A percentile compares a stretch with the other conserved stretches of the same genome.
Conservation (phyloP, 2,888 invertebrate genomes). For the Plutella xylostella region DNA sequence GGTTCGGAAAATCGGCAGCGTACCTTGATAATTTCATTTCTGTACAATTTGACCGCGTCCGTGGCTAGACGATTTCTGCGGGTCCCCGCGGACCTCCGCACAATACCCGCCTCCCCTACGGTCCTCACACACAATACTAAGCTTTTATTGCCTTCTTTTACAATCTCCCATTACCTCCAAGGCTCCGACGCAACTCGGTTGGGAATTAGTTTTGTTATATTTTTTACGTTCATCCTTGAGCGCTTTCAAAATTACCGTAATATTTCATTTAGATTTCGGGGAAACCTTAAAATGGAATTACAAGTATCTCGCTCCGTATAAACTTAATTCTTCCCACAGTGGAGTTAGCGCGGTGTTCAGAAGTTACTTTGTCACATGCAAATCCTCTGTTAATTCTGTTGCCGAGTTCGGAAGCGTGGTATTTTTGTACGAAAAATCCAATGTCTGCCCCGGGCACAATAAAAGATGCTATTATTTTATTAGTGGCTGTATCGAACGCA, state of each 20-base stretch:
- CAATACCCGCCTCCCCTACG: conserved; percentile 64
- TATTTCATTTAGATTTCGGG: no score
- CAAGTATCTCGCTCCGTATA: no score
- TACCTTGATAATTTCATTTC: conserved; percentile 72
- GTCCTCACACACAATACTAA: conserved; percentile 65
- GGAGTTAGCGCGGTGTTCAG: no score
- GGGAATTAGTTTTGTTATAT: conserved; percentile 67
- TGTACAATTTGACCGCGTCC: conserved; percentile 70
- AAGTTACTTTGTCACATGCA: no score
- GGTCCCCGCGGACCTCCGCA: conserved; percentile 57
- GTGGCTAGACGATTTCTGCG: conserved; percentile 66
- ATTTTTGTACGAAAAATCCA: no score
- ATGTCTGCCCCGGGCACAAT: no score
- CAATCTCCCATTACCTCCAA: conserved; percentile 68
- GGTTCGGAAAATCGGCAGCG: conserved; percentile 70
- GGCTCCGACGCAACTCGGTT: conserved; percentile 42
- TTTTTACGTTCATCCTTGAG: conserved; percentile 46
- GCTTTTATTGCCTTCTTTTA: conserved; percentile 70
- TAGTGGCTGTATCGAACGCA: no score
- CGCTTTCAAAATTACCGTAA: conserved; percentile 40
- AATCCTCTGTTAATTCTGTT: no score
- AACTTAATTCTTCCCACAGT: no score
- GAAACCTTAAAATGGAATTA: no score
- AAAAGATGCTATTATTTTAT: no score
- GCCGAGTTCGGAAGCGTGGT: no score